Evolutionary conservation across 1,140 invertebrate species (phyloP).

Genomic region (Formica exsecta): DNA sequence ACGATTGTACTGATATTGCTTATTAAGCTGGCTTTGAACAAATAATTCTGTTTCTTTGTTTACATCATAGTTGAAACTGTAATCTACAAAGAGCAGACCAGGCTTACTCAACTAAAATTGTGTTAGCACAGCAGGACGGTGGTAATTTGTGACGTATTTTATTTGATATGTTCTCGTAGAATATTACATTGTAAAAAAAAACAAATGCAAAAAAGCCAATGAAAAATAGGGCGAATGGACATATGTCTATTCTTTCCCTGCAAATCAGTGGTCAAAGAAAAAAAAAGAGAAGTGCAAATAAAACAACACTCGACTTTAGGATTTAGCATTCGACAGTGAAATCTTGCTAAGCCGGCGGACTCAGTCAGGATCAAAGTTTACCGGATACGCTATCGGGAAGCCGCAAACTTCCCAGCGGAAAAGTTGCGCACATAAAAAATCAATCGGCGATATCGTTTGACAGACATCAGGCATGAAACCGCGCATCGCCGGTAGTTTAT

Average conservation of each 20-base stretch:
- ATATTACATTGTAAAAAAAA: background rate
- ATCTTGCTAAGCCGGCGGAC: constrained; percentile 41
- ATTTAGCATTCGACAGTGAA: constrained; percentile 35
- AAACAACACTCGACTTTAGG: constrained; percentile 14
- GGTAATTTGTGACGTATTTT: background rate
- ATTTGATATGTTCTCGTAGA: background rate
- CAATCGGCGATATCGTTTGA: constrained; percentile 61
- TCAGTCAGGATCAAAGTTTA: constrained; percentile 30
- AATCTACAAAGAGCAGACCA: background rate
- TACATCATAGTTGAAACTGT: background rate
- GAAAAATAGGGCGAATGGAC: background rate
- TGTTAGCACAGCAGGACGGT: background rate
- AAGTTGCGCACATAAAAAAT: constrained; percentile 62
- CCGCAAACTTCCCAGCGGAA: constrained; percentile 40
- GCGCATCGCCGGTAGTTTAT: constrained; percentile 54
- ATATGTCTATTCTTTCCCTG: constrained; percentile 19
- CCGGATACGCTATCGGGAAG: constrained; percentile 32
- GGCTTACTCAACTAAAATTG: background rate
- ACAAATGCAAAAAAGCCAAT: background rate
- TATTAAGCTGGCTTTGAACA: background rate
- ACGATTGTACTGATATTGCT: background rate
- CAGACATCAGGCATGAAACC: constrained; percentile 48
- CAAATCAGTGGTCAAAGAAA: constrained; percentile 29
- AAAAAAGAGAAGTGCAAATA: background rate
- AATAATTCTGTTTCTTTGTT: constrained; percentile 17